Conservation (phyloP, 2,113 vertebrate species). For the Eudyptes chrysolophus region DNA sequence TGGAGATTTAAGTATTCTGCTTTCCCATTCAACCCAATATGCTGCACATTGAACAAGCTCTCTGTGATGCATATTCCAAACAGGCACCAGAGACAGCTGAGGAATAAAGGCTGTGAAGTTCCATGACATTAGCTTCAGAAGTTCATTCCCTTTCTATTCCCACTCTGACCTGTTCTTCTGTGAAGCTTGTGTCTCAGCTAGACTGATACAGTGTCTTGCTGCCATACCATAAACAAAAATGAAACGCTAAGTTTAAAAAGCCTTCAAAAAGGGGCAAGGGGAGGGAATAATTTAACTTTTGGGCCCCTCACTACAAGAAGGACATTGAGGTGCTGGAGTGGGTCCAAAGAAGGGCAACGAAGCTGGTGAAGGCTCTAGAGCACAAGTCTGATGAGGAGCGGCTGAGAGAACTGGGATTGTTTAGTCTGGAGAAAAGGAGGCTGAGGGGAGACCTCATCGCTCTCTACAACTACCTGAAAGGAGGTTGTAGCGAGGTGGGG, state of each 20-base stretch:
- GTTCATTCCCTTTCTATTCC: neutral
- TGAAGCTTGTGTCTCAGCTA: neutral
- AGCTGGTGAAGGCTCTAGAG: neutral
- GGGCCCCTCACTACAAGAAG: neutral
- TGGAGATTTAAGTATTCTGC: neutral
- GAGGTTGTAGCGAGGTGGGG: fast-evolving
- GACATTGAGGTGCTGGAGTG: fast-evolving
- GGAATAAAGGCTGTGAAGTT: neutral
- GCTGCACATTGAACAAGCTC: neutral
- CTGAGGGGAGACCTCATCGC: neutral
- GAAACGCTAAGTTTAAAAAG: neutral
- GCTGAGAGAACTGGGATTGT: neutral
- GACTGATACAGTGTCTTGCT: neutral
- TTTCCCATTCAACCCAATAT: neutral
- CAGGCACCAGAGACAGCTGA: neutral
- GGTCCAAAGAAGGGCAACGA: fast-evolving
- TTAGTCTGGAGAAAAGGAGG: neutral
- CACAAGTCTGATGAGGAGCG: fast-evolving
- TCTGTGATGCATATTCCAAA: neutral
- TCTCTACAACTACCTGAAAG: neutral
- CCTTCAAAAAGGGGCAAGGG: neutral
- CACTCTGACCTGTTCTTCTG: neutral
- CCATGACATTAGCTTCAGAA: neutral
- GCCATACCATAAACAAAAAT: neutral
- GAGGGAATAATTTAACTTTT: neutral